Conservation (phyloP, 2,797 vertebrate species). For the Sebastes kiyomatsui region DNA sequence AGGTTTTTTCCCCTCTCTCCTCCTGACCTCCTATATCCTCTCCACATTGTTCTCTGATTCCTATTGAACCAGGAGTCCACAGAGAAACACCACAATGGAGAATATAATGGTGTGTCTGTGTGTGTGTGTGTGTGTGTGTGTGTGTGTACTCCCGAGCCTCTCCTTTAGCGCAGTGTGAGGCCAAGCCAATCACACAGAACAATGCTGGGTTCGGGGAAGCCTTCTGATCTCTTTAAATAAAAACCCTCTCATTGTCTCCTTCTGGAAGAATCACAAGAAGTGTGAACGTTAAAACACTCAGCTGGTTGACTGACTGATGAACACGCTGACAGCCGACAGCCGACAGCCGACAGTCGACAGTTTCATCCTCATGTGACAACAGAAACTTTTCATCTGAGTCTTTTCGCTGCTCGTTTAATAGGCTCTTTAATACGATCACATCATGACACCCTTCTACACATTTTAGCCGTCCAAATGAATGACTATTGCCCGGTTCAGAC, state of each 20-base stretch:
- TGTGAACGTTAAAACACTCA: constrained; percentile 23
- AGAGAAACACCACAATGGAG: constrained; percentile 74
- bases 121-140: constrained; percentile 15
- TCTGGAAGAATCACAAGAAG: constrained; percentile 15
- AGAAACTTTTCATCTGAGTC: not conserved
- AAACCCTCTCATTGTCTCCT: constrained; percentile 45
- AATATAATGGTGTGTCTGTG: constrained; percentile 70
- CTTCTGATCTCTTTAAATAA: constrained; percentile 67
- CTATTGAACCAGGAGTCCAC: constrained; percentile 77
- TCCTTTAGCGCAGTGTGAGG: constrained; percentile 61
- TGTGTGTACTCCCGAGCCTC: constrained; percentile 7
- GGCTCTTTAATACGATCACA: not conserved
- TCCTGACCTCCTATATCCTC: constrained; percentile 73
- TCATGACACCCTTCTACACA: not conserved
- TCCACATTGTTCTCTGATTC: constrained; percentile 78
- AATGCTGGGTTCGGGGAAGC: constrained; percentile 57
- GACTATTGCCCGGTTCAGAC: too few species aligned
- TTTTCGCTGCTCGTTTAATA: not conserved
- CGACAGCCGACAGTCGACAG: not conserved
- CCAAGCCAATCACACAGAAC: constrained; percentile 70
- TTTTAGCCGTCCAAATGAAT: not conserved
- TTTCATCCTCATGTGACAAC: not conserved
- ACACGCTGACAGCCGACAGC: not conserved
- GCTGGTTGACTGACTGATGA: not conserved
- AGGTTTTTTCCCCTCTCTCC: constrained; percentile 63